Evolutionary conservation across 2,113 vertebrate species (phyloP).

Genomic region (Forbesichthys agassizii): DNA sequence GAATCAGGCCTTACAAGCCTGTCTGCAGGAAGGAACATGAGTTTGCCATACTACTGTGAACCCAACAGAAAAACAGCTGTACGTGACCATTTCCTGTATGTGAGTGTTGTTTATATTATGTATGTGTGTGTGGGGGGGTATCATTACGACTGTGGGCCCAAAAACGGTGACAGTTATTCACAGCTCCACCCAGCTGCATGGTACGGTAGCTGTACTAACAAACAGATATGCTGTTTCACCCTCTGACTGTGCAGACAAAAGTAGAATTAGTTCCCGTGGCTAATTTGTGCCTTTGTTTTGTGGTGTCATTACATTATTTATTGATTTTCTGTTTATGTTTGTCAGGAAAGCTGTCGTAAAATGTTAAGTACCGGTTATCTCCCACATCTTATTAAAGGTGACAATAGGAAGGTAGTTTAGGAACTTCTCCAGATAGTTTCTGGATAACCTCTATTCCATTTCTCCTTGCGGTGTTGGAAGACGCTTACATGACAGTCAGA

Average conservation of each 20-base stretch:
- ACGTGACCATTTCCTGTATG: slow-evolving; percentile 31
- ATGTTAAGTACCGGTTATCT: background rate
- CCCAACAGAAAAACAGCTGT: slow-evolving; percentile 23
- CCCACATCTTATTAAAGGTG: background rate
- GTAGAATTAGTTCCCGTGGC: background rate
- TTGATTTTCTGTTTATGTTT: background rate
- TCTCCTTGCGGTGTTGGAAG: slow-evolving; percentile 46
- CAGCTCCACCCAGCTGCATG: slow-evolving; percentile 7
- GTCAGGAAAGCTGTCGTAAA: background rate
- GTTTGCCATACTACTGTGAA: slow-evolving; percentile 19
- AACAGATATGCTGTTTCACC: background rate
- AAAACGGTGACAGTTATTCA: slow-evolving; percentile 28
- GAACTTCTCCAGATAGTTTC: slow-evolving; percentile 25
- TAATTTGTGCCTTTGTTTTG: too few species aligned
- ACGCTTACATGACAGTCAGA: slow-evolving; percentile 49
- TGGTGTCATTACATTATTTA: background rate
- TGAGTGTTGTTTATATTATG: slow-evolving; percentile 14
- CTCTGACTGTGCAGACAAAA: background rate
- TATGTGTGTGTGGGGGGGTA: background rate
- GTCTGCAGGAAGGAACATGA: slow-evolving; percentile 51
- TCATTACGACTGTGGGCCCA: slow-evolving; percentile 10
- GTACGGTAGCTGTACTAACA: slow-evolving; percentile 23
- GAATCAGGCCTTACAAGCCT: slow-evolving; percentile 36
- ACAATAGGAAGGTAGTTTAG: slow-evolving; percentile 18
- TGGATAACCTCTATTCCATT: slow-evolving; percentile 44